phyloP scores from a whole-genome alignment of 2,797 vertebrate genomes.

The Sarcoramphus papa region DNA sequence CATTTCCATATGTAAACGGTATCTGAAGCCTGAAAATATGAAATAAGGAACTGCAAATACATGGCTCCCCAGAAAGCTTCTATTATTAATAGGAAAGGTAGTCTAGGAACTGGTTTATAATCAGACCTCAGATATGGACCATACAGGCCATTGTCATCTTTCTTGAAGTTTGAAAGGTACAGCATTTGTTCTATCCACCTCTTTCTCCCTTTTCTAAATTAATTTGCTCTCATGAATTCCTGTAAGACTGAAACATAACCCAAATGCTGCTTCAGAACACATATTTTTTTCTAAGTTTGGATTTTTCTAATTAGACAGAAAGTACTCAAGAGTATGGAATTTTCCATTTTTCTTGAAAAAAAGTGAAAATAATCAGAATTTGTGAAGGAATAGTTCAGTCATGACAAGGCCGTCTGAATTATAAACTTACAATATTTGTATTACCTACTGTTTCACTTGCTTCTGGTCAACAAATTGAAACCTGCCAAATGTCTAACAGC shows the following conservation, averaged over 20 bases:
- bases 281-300: background rate
- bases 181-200: background rate
- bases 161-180: background rate
- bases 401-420: background rate
- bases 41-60: background rate
- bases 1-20: background rate
- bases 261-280: background rate
- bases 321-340: background rate
- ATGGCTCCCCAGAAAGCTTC: background rate
- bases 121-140: background rate
- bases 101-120: background rate
- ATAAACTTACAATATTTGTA: background rate
- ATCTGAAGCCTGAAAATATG: background rate
- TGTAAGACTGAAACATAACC: background rate
- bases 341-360: background rate
- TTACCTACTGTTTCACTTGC: background rate
- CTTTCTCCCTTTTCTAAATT: background rate
- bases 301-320: background rate
- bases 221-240: background rate
- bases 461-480: background rate
- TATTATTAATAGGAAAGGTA: background rate
- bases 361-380: background rate
- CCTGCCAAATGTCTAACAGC: background rate
- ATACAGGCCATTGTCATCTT: background rate
- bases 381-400: background rate